These are phyloP conservation scores for Heliconius charithonia DNA, from an alignment of 2,888 invertebrate genomes.

Conservation along the genomic window DNA sequence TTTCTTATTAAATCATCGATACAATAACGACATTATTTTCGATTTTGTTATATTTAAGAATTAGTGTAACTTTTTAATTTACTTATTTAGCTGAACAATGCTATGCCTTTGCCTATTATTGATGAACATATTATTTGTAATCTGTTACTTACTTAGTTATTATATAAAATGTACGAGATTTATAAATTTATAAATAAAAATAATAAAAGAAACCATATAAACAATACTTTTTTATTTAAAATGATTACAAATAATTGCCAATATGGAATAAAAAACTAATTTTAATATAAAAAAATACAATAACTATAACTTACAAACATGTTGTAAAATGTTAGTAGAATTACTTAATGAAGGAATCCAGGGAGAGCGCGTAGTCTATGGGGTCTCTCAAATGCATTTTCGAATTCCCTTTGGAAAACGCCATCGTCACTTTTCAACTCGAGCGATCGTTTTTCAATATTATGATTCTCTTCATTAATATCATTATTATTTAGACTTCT, in stretches of 20 bases:
- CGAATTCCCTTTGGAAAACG: conserved; percentile 53
- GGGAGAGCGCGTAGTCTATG: conserved; percentile 68
- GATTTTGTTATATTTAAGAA: not conserved
- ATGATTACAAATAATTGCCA: not conserved
- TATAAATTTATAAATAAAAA: conserved; percentile 49
- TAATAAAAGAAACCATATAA: conserved; percentile 2
- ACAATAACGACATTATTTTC: not conserved
- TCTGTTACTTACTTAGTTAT: conserved; percentile 66
- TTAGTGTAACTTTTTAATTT: not conserved
- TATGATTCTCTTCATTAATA: conserved; percentile 51
- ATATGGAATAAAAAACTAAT: not conserved
- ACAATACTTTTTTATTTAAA: not conserved
- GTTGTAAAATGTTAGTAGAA: not conserved
- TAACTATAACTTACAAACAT: not conserved
- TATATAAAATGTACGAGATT: conserved; percentile 56
- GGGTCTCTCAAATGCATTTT: conserved; percentile 60
- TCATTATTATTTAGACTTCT: conserved; percentile 48
- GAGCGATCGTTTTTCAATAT: conserved; percentile 63
- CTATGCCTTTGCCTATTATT: conserved; percentile 54
- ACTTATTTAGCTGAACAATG: conserved; percentile 11
- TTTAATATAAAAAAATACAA: not conserved
- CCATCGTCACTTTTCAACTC: conserved; percentile 57
- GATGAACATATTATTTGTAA: conserved; percentile 72
- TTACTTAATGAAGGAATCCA: conserved; percentile 63
- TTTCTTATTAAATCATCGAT: not conserved